phyloP scores from a whole-genome alignment of 2,113 vertebrate species.

The Philantomba maxwellii region DNA sequence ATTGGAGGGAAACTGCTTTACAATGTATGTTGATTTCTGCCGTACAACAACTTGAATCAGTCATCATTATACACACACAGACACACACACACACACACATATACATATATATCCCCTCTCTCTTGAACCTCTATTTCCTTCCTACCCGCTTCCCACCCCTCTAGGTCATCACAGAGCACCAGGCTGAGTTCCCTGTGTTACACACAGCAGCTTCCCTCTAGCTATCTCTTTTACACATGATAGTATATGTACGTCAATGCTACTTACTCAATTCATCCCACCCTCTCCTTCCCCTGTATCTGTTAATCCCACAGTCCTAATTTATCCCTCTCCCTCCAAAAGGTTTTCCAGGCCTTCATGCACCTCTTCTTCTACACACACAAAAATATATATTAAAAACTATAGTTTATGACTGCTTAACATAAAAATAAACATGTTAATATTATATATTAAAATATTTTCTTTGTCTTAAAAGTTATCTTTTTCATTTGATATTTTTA shows the following conservation, averaged over 20 bases:
- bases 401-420: not conserved
- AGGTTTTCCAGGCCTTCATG: not conserved
- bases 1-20: not conserved
- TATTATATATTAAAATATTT: not conserved
- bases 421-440: not conserved
- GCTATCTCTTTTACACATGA: not conserved
- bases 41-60: not conserved
- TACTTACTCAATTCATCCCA: not conserved
- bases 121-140: not conserved
- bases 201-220: not conserved
- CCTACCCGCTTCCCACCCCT: not conserved
- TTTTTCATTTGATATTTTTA: not conserved
- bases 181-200: not conserved
- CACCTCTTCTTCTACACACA: not conserved
- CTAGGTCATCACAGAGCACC: not conserved
- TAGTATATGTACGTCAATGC: not conserved
- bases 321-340: not conserved
- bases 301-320: not conserved
- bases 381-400: not conserved
- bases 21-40: not conserved
- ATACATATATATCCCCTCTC: not conserved
- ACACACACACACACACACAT: not conserved
- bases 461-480: not conserved
- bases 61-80: not conserved
- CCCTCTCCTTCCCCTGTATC: not conserved